Conservation (phyloP, 1,140 invertebrate species). For the Aethina tumida region DNA sequence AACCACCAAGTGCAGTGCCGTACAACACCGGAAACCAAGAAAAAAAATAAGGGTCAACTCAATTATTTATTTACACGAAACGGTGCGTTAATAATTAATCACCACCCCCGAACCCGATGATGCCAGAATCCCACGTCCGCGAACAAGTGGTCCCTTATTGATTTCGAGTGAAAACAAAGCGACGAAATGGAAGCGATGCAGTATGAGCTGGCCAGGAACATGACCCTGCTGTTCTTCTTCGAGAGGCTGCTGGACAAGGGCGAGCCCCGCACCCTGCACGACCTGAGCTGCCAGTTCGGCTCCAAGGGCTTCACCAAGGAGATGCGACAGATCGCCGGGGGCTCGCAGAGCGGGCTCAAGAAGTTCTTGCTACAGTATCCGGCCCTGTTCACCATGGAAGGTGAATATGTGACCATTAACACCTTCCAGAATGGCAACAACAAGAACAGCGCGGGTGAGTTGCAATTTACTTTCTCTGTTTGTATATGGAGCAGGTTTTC, state of each 20-base stretch:
- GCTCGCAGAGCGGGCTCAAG: slow-evolving; percentile 83
- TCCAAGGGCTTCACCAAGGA: slow-evolving; percentile 93
- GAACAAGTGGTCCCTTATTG: not conserved
- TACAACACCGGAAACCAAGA: slow-evolving; percentile 7
- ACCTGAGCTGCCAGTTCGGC: slow-evolving; percentile 93
- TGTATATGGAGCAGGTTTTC: not conserved
- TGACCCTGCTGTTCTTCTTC: slow-evolving; percentile 92
- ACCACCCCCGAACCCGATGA: not conserved
- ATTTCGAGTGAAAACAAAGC: slow-evolving; percentile 22
- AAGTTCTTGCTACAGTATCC: slow-evolving; percentile 88
- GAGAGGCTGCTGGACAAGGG: slow-evolving; percentile 90
- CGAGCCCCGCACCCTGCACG: slow-evolving; percentile 86
- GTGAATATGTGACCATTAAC: slow-evolving; percentile 84
- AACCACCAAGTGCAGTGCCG: slow-evolving; percentile 1
- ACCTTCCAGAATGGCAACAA: slow-evolving; percentile 42
- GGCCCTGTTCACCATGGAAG: slow-evolving; percentile 81
- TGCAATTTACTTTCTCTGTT: not conserved
- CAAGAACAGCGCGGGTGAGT: slow-evolving; percentile 22
- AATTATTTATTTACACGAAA: not conserved
- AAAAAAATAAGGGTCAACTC: not conserved
- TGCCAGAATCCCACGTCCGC: too few relatives aligned
- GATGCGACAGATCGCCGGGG: slow-evolving; percentile 89
- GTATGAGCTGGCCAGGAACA: slow-evolving; percentile 86
- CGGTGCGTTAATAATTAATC: too few relatives aligned
- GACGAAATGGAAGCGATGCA: slow-evolving; percentile 92